Evolutionary conservation across 2,797 vertebrate species (phyloP).

Genomic region (Lacerta agilis): DNA sequence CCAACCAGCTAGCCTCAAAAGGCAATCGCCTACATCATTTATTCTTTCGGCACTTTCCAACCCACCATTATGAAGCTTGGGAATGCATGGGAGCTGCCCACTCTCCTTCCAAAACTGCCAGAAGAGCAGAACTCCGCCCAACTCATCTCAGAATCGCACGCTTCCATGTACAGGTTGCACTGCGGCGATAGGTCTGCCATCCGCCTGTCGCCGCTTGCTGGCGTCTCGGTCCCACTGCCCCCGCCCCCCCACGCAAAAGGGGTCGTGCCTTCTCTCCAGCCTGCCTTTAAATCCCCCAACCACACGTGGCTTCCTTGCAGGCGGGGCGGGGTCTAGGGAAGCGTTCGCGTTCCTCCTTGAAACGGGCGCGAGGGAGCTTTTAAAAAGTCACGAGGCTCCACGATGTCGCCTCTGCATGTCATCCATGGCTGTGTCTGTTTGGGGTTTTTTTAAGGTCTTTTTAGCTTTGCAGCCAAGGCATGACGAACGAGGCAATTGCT

Average conservation of each 20-base stretch:
- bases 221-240: background rate
- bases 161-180: too few relatives aligned
- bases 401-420: background rate
- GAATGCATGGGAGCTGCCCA: background rate
- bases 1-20: background rate
- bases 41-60: background rate
- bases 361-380: background rate
- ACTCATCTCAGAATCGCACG: background rate
- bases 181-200: too few relatives aligned
- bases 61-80: background rate
- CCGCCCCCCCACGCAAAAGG: background rate
- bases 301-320: too few relatives aligned
- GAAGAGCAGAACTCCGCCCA: background rate
- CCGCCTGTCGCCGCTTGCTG: background rate
- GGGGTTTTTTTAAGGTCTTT: background rate
- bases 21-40: background rate
- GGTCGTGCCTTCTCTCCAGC: background rate
- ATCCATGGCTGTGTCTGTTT: too few relatives aligned
- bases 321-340: too few relatives aligned
- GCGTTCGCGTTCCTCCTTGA: fast-evolving
- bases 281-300: background rate
- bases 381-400: background rate
- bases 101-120: background rate
- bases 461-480: background rate
- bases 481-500: background rate